phyloP scores from a whole-genome alignment of 2,797 vertebrate species.

The Darevskia nairensis region DNA sequence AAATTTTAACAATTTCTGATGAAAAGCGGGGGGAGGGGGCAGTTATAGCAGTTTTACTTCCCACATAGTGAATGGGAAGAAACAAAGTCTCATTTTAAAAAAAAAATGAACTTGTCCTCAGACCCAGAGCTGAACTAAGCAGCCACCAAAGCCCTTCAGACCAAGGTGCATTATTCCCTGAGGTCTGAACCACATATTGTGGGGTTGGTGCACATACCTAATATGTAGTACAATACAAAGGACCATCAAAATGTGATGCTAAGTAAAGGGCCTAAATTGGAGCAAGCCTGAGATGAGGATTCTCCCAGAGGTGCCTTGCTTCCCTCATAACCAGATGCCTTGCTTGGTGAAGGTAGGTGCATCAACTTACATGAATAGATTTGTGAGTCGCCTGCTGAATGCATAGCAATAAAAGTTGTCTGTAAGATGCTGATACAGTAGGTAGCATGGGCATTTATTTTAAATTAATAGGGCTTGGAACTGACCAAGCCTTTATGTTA shows the following conservation, averaged over 20 bases:
- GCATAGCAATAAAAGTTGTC: background rate
- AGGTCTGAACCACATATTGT: too few species aligned
- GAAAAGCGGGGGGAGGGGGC: too few species aligned
- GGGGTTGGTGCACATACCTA: too few species aligned
- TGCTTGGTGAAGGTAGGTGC: background rate
- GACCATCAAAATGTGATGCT: background rate
- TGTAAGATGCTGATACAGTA: background rate
- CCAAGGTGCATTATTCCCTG: too few species aligned
- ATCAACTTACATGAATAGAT: background rate
- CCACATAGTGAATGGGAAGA: too few species aligned
- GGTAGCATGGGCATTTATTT: background rate
- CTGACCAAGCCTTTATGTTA: background rate
- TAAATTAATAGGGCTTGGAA: too few species aligned
- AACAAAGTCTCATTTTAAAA: too few species aligned
- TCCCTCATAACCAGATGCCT: background rate
- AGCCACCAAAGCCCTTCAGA: too few species aligned
- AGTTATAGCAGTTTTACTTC: too few species aligned
- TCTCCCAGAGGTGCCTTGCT: background rate
- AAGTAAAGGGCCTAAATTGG: background rate
- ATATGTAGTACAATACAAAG: background rate
- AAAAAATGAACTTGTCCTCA: too few species aligned
- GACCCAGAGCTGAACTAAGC: too few species aligned
- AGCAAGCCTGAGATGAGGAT: background rate
- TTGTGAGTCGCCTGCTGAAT: background rate
- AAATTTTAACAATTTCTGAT: too few species aligned